A percentile compares a stretch with the other conserved stretches of the same genome.
Evolutionary conservation across 2,797 vertebrate genomes (phyloP).

Genomic region (Nyctibius grandis): DNA sequence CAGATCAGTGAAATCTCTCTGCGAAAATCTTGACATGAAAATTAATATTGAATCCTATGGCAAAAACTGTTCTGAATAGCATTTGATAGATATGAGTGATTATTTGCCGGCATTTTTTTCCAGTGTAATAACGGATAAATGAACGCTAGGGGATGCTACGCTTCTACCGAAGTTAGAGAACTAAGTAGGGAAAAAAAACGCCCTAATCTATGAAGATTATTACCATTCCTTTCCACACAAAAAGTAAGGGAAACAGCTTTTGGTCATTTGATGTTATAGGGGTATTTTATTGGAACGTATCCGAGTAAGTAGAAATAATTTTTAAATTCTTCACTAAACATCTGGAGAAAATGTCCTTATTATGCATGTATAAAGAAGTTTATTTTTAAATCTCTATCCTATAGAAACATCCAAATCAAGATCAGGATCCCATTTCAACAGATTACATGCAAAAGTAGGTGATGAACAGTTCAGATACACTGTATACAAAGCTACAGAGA

Average conservation of each 20-base stretch:
- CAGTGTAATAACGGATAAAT: rapidly evolving
- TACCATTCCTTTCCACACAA: not conserved
- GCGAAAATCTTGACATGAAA: not conserved
- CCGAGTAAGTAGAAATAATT: not conserved
- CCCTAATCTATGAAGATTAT: not conserved
- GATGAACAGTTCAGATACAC: not conserved
- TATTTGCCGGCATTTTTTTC: not conserved
- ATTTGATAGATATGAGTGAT: not conserved
- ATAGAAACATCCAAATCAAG: not conserved
- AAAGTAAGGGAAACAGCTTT: not conserved
- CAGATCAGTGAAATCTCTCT: not conserved
- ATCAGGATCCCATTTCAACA: not conserved
- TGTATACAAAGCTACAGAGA: not conserved
- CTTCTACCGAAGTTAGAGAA: not conserved
- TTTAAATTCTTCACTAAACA: rapidly evolving
- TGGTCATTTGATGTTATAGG: not conserved
- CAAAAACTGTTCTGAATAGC: not conserved
- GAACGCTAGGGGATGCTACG: constrained; percentile 36
- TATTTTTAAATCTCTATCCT: not conserved
- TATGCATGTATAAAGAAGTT: not conserved
- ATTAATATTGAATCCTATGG: not conserved
- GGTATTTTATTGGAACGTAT: not conserved
- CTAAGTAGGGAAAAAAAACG: rapidly evolving
- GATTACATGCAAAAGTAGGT: not conserved
- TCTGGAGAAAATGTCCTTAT: not conserved